Evolutionary conservation across 2,113 vertebrate genomes (phyloP).

Genomic region (Poicephalus gulielmi): DNA sequence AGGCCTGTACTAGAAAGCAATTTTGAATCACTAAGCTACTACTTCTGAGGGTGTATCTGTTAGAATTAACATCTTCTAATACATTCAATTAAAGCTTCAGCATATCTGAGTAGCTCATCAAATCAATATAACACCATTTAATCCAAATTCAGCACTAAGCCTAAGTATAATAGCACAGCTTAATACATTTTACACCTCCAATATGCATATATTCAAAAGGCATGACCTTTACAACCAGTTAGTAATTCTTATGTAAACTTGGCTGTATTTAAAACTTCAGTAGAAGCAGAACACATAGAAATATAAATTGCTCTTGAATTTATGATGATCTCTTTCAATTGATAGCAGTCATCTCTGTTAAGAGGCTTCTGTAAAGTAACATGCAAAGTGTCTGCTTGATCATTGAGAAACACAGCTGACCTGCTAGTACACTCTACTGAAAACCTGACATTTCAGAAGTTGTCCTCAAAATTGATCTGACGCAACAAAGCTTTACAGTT

Average conservation of each 20-base stretch:
- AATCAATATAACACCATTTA: constrained; percentile 2
- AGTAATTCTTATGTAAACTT: constrained; percentile 21
- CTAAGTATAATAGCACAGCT: neutral
- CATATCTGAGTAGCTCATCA: constrained; percentile 17
- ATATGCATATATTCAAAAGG: neutral
- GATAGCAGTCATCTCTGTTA: neutral
- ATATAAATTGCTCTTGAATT: neutral
- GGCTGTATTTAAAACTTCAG: constrained; percentile 18
- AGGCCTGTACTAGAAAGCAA: neutral
- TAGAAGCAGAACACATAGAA: neutral
- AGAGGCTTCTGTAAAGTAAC: neutral
- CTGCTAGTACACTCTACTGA: neutral
- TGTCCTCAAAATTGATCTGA: neutral
- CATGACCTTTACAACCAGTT: constrained; percentile 5
- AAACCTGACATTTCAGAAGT: neutral
- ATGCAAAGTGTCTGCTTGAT: neutral
- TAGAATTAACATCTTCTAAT: constrained; percentile 24
- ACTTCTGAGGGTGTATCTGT: neutral
- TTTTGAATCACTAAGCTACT: neutral
- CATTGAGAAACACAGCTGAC: neutral
- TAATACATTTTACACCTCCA: neutral
- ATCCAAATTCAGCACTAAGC: neutral
- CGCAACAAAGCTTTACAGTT: neutral
- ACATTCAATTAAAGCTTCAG: constrained; percentile 23
- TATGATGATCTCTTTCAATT: neutral